phyloP scores from a whole-genome alignment of 2,113 vertebrate species.

The Sebastes fasciatus region DNA sequence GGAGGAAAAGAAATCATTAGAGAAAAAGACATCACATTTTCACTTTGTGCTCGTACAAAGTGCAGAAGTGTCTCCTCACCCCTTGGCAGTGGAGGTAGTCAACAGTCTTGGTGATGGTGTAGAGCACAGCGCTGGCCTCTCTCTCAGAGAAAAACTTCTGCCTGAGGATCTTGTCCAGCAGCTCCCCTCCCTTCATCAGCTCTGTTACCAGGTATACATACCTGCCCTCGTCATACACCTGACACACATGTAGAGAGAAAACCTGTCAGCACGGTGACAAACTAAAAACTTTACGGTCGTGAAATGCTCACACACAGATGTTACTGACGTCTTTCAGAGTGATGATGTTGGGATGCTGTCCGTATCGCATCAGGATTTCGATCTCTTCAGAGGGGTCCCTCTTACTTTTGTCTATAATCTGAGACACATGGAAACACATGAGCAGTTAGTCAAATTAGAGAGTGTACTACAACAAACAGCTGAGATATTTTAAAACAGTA shows the following conservation, averaged over 20 bases:
- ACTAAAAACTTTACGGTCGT: not conserved
- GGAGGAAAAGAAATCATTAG: not conserved
- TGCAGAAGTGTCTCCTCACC: slow-evolving; percentile 79
- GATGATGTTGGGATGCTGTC: slow-evolving; percentile 98
- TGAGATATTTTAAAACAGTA: too few species aligned
- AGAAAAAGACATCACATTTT: not conserved
- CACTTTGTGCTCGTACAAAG: too few species aligned
- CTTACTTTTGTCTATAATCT: slow-evolving; percentile 99
- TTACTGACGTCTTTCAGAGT: slow-evolving; percentile 95
- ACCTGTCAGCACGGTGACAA: not conserved
- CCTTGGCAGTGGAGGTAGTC: slow-evolving; percentile 99
- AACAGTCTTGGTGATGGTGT: slow-evolving; percentile 94
- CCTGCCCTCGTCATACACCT: slow-evolving; percentile 96
- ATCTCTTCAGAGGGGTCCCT: slow-evolving; percentile 98
- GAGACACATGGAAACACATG: slow-evolving; percentile 45
- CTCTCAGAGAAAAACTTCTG: slow-evolving; percentile 97
- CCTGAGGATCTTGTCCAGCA: slow-evolving; percentile 94
- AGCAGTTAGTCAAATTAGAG: not conserved
- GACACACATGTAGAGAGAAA: not conserved
- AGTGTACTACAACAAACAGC: not conserved
- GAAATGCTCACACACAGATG: not conserved
- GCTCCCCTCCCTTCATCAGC: slow-evolving; percentile 97
- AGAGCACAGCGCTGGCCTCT: slow-evolving; percentile 94
- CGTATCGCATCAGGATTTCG: slow-evolving; percentile 97
- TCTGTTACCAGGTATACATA: slow-evolving; percentile 96